Percentiles rank a stretch among this genome's conserved stretches.
Conservation (phyloP, 2,113 vertebrate genomes). For the Xiphorhynchus elegans region DNA sequence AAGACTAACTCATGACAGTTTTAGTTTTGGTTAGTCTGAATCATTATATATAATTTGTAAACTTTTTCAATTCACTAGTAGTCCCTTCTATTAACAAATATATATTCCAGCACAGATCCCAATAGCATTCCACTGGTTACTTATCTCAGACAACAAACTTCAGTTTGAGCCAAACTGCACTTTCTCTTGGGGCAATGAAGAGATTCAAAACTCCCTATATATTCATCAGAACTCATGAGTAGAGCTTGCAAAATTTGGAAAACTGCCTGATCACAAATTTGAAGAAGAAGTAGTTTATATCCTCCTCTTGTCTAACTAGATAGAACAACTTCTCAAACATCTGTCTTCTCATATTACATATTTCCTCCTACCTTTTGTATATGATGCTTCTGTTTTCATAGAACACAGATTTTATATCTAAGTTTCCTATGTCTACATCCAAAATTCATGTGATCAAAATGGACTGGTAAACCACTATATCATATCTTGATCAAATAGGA, state of each 20-base stretch:
- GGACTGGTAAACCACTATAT: neutral
- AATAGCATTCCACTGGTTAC: neutral
- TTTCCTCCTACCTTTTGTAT: neutral
- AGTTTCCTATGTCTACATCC: neutral
- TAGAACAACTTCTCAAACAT: neutral
- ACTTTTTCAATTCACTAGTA: neutral
- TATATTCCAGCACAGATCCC: neutral
- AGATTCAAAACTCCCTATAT: neutral
- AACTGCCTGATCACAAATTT: neutral
- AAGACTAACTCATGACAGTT: neutral
- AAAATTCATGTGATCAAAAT: neutral
- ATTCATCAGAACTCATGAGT: neutral
- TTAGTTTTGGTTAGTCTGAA: neutral
- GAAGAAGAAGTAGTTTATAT: neutral
- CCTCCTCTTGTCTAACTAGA: neutral
- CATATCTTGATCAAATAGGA: neutral
- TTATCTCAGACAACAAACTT: neutral
- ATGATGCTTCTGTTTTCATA: neutral
- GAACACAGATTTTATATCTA: neutral
- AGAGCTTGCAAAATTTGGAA: neutral
- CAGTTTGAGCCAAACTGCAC: neutral
- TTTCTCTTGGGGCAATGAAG: neutral
- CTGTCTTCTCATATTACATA: neutral
- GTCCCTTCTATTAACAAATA: neutral
- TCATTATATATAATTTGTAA: neutral